phyloP scores from a whole-genome alignment of 2,888 invertebrate genomes.

The Physocephala rufipes region DNA sequence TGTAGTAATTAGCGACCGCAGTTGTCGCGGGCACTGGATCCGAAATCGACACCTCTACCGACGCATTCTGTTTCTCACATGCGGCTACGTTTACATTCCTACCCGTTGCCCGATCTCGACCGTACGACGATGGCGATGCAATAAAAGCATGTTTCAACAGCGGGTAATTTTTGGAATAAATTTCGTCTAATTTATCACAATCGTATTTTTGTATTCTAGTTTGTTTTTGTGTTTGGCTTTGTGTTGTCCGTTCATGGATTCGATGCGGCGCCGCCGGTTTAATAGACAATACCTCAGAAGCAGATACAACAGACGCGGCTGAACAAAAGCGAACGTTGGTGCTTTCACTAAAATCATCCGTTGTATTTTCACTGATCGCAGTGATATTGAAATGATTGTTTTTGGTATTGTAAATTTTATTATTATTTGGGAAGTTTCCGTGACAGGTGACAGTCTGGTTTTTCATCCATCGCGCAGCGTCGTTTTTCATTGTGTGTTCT shows the following conservation, averaged over 20 bases:
- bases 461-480: slow-evolving; percentile 63
- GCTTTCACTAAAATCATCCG: neutral
- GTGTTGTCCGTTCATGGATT: slow-evolving; percentile 16
- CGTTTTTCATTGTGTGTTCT: slow-evolving; percentile 64
- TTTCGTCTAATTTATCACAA: slow-evolving; percentile 58
- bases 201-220: slow-evolving; percentile 32
- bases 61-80: neutral
- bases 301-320: neutral
- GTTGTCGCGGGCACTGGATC: neutral
- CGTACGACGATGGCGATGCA: slow-evolving; percentile 22
- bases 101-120: too few species aligned
- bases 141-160: slow-evolving; percentile 47
- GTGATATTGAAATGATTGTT: slow-evolving; percentile 22
- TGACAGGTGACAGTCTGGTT: neutral
- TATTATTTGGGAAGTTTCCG: slow-evolving; percentile 39
- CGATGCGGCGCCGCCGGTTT: neutral
- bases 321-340: neutral
- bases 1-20: neutral
- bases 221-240: neutral
- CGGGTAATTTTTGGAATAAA: slow-evolving; percentile 51
- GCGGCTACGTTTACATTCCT: too few species aligned
- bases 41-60: neutral
- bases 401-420: slow-evolving; percentile 36
- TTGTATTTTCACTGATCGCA: neutral
- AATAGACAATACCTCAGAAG: too few species aligned